A percentile compares a stretch with the other conserved stretches of the same genome.
Conservation (phyloP, 2,113 vertebrate genomes). For the Nestor notabilis region DNA sequence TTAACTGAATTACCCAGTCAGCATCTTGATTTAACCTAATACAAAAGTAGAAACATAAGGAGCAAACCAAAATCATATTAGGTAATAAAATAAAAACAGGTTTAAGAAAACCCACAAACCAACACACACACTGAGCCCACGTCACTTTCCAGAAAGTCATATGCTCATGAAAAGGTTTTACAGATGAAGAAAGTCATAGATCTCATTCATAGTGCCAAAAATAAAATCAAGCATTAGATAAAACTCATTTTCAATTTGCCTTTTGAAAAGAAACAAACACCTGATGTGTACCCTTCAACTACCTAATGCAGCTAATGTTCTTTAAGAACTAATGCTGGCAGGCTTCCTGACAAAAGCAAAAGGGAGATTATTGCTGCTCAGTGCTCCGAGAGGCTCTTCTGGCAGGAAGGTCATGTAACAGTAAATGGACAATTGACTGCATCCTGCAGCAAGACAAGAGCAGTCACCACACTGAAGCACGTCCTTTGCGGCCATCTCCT, state of each 20-base stretch:
- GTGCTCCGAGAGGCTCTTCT: not conserved
- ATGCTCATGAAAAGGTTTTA: not conserved
- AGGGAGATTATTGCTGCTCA: not conserved
- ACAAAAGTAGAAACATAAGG: not conserved
- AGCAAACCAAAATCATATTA: not conserved
- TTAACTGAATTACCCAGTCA: not conserved
- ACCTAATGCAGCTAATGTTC: not conserved
- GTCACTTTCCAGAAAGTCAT: not conserved
- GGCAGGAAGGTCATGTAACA: not conserved
- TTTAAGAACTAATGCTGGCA: not conserved
- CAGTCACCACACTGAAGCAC: not conserved
- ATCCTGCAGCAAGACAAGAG: not conserved
- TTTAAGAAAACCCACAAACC: not conserved
- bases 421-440: not conserved
- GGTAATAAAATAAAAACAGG: not conserved
- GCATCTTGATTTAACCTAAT: not conserved
- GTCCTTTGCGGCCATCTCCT: not conserved
- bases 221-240: not conserved
- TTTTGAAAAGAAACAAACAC: not conserved
- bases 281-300: not conserved
- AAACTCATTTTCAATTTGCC: not conserved
- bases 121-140: not conserved
- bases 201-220: not conserved
- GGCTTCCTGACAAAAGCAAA: not conserved
- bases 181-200: not conserved